Evolutionary conservation across 1,140 invertebrate genomes (phyloP), one percentile per base, ranked within the genome.

Genomic region (Conus betulinus): DNA sequence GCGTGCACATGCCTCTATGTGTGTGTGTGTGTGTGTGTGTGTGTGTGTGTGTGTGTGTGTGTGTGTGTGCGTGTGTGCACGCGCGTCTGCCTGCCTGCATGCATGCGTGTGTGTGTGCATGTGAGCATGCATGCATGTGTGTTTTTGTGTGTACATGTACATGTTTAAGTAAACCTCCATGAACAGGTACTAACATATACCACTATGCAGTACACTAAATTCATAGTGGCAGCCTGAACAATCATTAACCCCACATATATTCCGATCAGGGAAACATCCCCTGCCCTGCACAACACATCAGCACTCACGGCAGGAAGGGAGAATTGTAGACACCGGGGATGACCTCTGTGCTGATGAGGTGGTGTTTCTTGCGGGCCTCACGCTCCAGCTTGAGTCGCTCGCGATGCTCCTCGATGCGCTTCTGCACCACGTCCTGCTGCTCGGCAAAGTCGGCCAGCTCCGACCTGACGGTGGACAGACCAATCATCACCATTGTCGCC

Each of bases 291-390:
- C 39, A 39, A 39, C 39, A 39, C 39, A 3, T 11, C 57, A 60
- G 8, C 1, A 93, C 93, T 91, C 91, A 95, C 94, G 92, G 93
- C 82, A 92, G 89, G 90, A 93, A 95, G 55, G 95, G 95, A 23
- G 94, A 95, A 89, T 95, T 95, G 89, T 94, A 95, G 55, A 95
- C 92, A 4, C 95, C 94, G 55, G 95, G 95, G 27, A 94, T 93
- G 67, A 94, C 94, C 88, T 93, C 90, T 55, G 95, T 95, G 87
- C 95, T 95, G 74, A 95, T 89, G 8, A 95, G 92, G 88, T 95
- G 93, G 86, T 95, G 95, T 86, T 94, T 93, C 89, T 94, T 94
- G 63, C 93, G 90, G 27, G 95, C 94, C 84, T 92, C 91, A 27
- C 89, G 88, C 85, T 95, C 93, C 55, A 92, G 88, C 27, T 89